Base-by-base conservation (phyloP, 2,888 invertebrate genomes). In the Drosophila percnosoma region DNA sequence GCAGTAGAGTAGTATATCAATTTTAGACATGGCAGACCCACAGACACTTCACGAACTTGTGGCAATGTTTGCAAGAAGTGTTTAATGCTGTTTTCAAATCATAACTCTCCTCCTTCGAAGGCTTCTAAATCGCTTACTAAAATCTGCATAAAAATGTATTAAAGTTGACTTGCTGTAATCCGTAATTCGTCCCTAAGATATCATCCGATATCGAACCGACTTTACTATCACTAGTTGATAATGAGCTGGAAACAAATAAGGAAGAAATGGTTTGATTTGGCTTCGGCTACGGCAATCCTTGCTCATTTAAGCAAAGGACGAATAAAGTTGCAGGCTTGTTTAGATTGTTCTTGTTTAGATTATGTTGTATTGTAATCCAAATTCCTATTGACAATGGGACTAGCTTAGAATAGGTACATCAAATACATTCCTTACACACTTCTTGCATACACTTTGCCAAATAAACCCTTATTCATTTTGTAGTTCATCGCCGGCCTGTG, bases 401-500 rank as follows among this genome's bases (percentile, higher is more conserved):
- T 8, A 45, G 21, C 45, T 13, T 21, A 13, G 13, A 4, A 45
- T 45, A 4, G 13, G 4, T 13, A 21, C 13, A 45, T 45, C 4
- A 21, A 21, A 45, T 45, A 15, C 7, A 21, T 42, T 13, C 13
- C 13, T 13, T 13, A 6, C 6, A 11, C 5, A 42, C 11, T 42
- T n/a, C 1, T 42, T 42, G n/a, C 6, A 10, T 21, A 34, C 24
- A 21, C 18, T 10, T 58, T 3, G 5, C 13, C 13, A 42, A 48
- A n/a, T n/a, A 0, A 52, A 8, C 31, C 8, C n/a, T 4, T 29
- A 7, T 34, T 31, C 2, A 24, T 8, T n/a, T 63, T 59, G 4
- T 62, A 87, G 89, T 64, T 87, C 34, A 33, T 76, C 31, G 42
- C 40, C 29, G 33, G 38, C 8, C 53, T 86, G 7, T 58, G 68